These are phyloP conservation scores for Aphis gossypii DNA, from an alignment of 1,140 invertebrate species.

Conservation along the genomic window DNA sequence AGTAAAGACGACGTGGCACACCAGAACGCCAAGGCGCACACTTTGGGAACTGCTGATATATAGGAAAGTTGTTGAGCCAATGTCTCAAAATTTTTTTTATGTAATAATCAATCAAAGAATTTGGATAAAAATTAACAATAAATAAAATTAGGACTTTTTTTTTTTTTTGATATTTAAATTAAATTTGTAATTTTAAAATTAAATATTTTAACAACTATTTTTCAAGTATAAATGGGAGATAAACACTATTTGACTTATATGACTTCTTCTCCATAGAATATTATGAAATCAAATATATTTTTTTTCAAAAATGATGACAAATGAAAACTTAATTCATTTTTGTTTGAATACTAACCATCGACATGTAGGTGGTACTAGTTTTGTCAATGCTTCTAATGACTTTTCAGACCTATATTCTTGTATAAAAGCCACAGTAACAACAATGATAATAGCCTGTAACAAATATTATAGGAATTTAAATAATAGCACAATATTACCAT, in stretches of 20 bases:
- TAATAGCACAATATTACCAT: background rate
- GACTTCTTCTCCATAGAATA: background rate
- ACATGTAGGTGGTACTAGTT: constrained; percentile 91
- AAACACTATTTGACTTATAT: background rate
- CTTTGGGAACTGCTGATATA: too few species aligned
- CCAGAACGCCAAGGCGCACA: too few species aligned
- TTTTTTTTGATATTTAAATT: background rate
- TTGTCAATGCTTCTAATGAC: constrained; percentile 97
- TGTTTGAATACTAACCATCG: constrained; percentile 72
- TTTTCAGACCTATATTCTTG: constrained; percentile 99
- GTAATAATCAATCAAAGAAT: background rate
- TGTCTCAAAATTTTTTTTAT: background rate
- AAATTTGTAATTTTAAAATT: background rate
- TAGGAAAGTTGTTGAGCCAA: too few species aligned
- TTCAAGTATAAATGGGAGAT: background rate
- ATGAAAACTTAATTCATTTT: background rate
- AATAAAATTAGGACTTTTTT: background rate
- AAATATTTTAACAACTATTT: background rate
- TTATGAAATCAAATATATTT: background rate
- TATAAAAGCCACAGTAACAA: constrained; percentile 98
- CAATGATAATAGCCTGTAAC: constrained; percentile 84
- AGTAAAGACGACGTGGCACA: too few species aligned
- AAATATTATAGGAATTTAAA: background rate
- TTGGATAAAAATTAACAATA: background rate
- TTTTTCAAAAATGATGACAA: background rate